Base-by-base conservation (phyloP, 64 coral and sea anemone species). In the Platygyra sinensis region DNA sequence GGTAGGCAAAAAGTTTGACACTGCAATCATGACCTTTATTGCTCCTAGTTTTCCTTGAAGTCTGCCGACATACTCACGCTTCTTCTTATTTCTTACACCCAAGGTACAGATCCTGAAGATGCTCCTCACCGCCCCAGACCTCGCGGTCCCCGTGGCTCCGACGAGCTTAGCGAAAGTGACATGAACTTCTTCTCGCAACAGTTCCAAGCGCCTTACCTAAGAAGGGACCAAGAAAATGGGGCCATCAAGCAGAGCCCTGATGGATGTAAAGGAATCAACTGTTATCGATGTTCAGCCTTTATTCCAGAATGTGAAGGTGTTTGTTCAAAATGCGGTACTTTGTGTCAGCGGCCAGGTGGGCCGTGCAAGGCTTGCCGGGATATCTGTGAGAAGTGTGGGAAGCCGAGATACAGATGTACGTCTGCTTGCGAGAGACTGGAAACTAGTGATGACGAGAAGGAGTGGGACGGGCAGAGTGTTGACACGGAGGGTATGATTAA, bases 351-450 rank as follows among this genome's bases (percentile, higher is more conserved):
- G 73, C 31, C 80, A 18, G 81, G 75, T 32, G 74, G 77, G 15
- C 90, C 90, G 32, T 92, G 90, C 74, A 87, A 22, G 67, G 90
- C 72, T n/a, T 92, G 90, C 25, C 82, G 90, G 74, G 82, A 92
- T 80, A 78, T 86, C 8, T 92, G 90, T 59, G 83, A 92, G 19
- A 30, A 15, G 2, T 92, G 90, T 72, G 74, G 83, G 24, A 87
- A 87, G 49, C 73, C 83, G 16, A 86, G 60, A 33, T 80, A 55
- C 29, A 92, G 55, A 30, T 92, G 90, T 29, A 51, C 75, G 62
- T 92, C 90, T 27, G 73, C 28, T 72, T 60, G 8, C 13, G 28
- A 87, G 28, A 62, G 17, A 59, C 62, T 52, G 38, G 73, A 31
- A 16, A 22, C 60, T 30, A 87, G 46, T 19, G 74, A 91, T 49